These are phyloP conservation scores for Camelus dromedarius DNA, from an alignment of 2,113 vertebrate species.

Conservation along the genomic window DNA sequence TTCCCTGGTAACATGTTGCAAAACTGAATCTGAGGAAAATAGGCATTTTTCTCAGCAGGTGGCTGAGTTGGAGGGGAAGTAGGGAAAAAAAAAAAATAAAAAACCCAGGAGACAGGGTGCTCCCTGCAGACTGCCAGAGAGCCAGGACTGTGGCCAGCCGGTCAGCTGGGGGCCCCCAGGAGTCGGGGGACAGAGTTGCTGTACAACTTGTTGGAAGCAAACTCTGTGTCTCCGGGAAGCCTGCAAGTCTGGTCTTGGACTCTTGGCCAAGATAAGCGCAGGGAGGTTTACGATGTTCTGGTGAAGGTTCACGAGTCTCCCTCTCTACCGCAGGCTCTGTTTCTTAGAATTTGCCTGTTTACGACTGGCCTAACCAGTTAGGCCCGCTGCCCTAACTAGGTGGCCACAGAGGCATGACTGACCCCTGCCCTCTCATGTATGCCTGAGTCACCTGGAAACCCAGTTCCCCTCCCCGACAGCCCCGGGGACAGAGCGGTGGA, in stretches of 20 bases:
- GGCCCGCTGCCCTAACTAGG: neutral
- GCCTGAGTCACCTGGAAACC: neutral
- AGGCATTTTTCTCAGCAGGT: fast-evolving
- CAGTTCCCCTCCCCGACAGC: no score
- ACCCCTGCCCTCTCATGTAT: fast-evolving
- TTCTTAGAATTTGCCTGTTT: neutral
- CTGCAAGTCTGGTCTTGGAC: no score
- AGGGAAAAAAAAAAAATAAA: no score
- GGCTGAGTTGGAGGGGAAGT: no score
- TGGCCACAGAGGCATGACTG: fast-evolving
- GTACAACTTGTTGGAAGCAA: no score
- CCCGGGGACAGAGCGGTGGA: no score
- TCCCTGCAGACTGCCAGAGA: neutral
- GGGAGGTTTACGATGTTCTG: fast-evolving
- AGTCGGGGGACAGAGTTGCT: no score
- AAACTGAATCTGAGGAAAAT: neutral
- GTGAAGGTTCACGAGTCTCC: neutral
- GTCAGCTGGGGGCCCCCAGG: no score
- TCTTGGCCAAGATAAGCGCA: neutral
- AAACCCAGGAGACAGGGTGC: neutral
- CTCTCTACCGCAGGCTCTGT: neutral
- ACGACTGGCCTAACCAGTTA: neutral
- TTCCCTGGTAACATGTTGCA: neutral
- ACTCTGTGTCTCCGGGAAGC: neutral
- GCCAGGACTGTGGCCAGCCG: no score